These are phyloP conservation scores for Galbula dea DNA, from an alignment of 2,113 vertebrate genomes.

Conservation along the genomic window DNA sequence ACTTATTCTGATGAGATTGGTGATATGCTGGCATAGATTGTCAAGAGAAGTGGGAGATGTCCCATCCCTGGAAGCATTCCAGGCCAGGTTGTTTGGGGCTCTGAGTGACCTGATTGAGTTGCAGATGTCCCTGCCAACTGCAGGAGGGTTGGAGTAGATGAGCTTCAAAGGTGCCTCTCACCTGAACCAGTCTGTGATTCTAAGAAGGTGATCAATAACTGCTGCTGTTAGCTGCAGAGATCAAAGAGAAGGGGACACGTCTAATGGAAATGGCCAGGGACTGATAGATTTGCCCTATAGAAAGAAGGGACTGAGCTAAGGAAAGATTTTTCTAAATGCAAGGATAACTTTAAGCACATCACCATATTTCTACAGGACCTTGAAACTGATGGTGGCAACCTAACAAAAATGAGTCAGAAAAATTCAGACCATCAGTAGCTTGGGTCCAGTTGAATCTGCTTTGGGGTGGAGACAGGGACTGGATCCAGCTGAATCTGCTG, in stretches of 20 bases:
- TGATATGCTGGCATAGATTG: no score
- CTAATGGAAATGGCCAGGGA: not conserved
- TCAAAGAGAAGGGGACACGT: not conserved
- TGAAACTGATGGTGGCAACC: not conserved
- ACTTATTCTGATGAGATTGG: no score
- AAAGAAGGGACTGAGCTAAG: not conserved
- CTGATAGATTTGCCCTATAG: accelerated
- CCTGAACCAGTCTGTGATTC: no score
- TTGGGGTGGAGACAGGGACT: not conserved
- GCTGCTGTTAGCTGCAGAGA: not conserved
- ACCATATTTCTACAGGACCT: not conserved
- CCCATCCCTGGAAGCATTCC: no score
- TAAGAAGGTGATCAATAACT: not conserved
- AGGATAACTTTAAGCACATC: not conserved
- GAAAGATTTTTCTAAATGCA: not conserved
- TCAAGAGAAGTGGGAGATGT: no score
- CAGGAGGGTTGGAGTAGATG: no score
- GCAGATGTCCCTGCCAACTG: no score
- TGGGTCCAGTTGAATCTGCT: not conserved
- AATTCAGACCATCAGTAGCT: not conserved
- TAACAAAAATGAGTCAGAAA: not conserved
- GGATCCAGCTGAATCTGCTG: not conserved
- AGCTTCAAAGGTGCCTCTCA: no score
- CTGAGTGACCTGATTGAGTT: no score
- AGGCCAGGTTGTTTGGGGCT: no score